Evolutionary conservation across 1,140 invertebrate genomes (phyloP).

Genomic region (Copidosoma floridanum): DNA sequence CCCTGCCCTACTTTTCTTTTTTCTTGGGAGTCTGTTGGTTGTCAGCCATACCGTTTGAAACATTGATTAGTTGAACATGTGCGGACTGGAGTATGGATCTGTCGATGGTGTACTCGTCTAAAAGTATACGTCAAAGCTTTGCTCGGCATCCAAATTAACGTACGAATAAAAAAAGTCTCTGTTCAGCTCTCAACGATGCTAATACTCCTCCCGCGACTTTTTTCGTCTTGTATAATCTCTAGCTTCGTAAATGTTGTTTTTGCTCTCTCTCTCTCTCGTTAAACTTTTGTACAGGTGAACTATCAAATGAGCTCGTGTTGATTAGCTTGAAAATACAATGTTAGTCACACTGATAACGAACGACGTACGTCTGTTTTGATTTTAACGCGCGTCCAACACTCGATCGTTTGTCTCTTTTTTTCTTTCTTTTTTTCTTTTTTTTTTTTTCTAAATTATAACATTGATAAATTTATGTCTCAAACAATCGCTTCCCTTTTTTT

Average conservation of each 20-base stretch:
- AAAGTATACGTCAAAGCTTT: too few species aligned
- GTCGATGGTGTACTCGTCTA: too few species aligned
- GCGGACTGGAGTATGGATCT: too few species aligned
- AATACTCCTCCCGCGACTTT: background rate
- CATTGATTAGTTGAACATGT: too few species aligned
- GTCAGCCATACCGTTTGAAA: too few species aligned
- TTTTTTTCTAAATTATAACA: background rate
- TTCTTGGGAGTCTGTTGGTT: too few species aligned
- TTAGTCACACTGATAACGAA: constrained; percentile 16
- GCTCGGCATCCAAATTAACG: too few species aligned
- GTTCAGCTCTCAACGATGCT: background rate
- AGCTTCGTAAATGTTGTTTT: background rate
- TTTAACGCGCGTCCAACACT: background rate
- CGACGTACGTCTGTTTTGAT: background rate
- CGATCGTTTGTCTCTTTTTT: too few species aligned
- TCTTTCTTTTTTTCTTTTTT: background rate
- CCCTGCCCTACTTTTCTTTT: too few species aligned
- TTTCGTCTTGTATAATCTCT: background rate
- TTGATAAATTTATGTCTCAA: background rate
- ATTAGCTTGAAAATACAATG: background rate
- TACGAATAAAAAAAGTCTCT: too few species aligned
- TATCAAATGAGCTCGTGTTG: background rate
- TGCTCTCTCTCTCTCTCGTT: background rate
- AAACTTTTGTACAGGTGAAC: constrained; percentile 18
- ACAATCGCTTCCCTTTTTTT: background rate